A percentile compares a stretch with the other conserved stretches of the same genome.
Evolutionary conservation across 2,113 vertebrate species (phyloP).

Genomic region (Leucopsar rothschildi): DNA sequence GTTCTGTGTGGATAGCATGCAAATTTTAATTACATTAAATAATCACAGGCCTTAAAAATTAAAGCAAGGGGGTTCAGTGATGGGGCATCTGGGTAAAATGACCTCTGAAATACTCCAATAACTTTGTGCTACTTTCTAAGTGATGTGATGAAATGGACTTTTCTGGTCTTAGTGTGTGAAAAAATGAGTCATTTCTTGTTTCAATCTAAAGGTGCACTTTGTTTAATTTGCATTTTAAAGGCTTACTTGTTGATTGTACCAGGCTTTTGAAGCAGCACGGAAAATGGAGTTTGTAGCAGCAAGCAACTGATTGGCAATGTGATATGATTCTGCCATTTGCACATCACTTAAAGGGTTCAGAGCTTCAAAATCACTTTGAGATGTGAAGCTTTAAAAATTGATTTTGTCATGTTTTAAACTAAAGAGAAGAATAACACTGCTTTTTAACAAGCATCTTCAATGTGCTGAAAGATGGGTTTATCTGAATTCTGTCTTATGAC

Average conservation of each 20-base stretch:
- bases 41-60: background rate
- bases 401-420: constrained; percentile 30
- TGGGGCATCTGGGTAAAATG: background rate
- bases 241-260: constrained; percentile 13
- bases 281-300: background rate
- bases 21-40: background rate
- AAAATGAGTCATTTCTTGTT: background rate
- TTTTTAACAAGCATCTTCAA: background rate
- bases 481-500: background rate
- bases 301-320: background rate
- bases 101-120: background rate
- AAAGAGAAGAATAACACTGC: background rate
- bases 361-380: constrained; percentile 20
- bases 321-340: constrained; percentile 19
- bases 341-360: constrained; percentile 21
- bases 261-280: constrained; percentile 24
- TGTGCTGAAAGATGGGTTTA: background rate
- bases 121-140: background rate
- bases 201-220: constrained; percentile 5
- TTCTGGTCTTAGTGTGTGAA: background rate
- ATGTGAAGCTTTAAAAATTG: constrained; percentile 19
- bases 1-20: background rate
- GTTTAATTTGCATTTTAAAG: constrained; percentile 55
- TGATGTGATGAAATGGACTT: background rate
- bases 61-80: background rate